Base-by-base conservation (phyloP, 2,113 vertebrate genomes). In the Hymenochirus boettgeri region DNA sequence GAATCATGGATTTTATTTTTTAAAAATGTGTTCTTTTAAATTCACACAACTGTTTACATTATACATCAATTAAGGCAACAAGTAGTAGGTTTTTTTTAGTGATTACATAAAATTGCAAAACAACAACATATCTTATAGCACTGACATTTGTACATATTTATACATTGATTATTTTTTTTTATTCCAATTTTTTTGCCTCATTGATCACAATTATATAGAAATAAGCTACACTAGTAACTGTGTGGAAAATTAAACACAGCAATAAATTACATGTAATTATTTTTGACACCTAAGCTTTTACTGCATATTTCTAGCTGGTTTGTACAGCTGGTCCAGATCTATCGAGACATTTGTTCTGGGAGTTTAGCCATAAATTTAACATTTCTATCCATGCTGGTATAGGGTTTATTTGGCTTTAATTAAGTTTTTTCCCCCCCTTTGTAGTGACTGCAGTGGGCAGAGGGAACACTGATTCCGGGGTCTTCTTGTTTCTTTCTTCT, bases 231-330 rank as follows among this genome's bases (percentile, higher is more conserved):
- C 6, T 42, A 17, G 13, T n/a, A 42, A 42, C 39, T n/a, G 6
- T 42, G 6, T 42, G 39, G 39, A 12, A n/a, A 42, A 42, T 42
- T 42, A 42, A 42, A 42, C 39, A 42, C n/a, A 42, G 39, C 39
- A 42, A 15, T 42, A 42, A 42, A n/a, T 42, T 42, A 42, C 15
- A 42, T 42, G 39, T 42, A 42, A 42, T 42, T 42, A 42, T 42
- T 42, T 42, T 42, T 42, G 39, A n/a, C 39, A 42, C 39, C 11
- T 42, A 42, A 42, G 17, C 39, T 42, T 42, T 6, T 17, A 15
- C 39, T 42, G n/a, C 39, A 42, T 42, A n/a, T 42, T 1, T 15
- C 15, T 17, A 42, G 39, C 39, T 42, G 17, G 39, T 5, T 5
- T n/a, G 15, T 42, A 42, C 39, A 42, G 39, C 39, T 42, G 13